Evolutionary conservation across 2,113 vertebrate species (phyloP).

Genomic region (Tamias sibiricus): DNA sequence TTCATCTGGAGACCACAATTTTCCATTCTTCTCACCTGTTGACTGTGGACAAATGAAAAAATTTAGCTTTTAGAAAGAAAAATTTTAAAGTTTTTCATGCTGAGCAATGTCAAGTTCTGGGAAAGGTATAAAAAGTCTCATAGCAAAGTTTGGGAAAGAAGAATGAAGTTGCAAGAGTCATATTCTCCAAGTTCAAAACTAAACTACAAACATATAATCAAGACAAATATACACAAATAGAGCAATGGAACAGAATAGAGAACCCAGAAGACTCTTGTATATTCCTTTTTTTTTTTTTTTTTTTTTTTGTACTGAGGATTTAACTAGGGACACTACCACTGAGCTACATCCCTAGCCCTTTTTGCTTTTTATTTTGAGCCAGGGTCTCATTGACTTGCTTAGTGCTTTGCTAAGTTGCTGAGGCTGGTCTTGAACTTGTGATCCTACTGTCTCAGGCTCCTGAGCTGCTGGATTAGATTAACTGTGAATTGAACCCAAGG

Average conservation of each 20-base stretch:
- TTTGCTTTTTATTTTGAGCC: too few relatives aligned
- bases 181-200: not conserved
- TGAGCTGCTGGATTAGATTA: too few relatives aligned
- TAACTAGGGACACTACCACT: too few relatives aligned
- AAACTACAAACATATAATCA: not conserved
- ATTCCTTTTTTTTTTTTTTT: too few relatives aligned
- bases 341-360: too few relatives aligned
- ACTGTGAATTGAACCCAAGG: too few relatives aligned
- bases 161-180: slow-evolving; percentile 10
- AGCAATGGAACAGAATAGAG: not conserved
- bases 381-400: too few relatives aligned
- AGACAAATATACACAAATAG: not conserved
- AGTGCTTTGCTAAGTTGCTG: too few relatives aligned
- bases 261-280: not conserved
- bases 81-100: not conserved
- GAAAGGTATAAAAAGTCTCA: slow-evolving; percentile 1
- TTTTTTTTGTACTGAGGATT: too few relatives aligned
- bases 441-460: too few relatives aligned
- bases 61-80: slow-evolving; percentile 72
- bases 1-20: slow-evolving; percentile 98
- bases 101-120: not conserved
- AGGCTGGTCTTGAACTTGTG: too few relatives aligned
- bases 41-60: slow-evolving; percentile 89
- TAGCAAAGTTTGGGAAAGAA: not conserved
- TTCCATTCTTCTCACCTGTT: slow-evolving; percentile 97